A percentile compares a stretch with the other conserved stretches of the same genome.
Conservation (phyloP, 2,113 vertebrate species). For the Gnathonemus longibarbis region DNA sequence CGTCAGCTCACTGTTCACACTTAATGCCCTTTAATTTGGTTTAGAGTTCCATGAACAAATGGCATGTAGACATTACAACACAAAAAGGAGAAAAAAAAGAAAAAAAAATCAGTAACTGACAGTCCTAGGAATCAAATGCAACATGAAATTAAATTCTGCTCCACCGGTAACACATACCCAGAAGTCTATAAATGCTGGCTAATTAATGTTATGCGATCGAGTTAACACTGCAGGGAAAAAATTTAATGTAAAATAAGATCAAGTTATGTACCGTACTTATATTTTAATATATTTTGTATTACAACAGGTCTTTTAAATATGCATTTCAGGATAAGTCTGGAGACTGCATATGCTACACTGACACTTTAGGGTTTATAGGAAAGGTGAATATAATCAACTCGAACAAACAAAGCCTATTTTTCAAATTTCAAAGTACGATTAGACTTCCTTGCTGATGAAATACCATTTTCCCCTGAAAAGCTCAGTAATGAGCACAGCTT, state of each 20-base stretch:
- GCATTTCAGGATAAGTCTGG: background rate
- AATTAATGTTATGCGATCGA: background rate
- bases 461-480: too few relatives aligned
- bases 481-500: too few relatives aligned
- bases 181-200: background rate
- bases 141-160: background rate
- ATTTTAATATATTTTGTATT: background rate
- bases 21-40: background rate
- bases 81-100: background rate
- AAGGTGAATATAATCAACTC: background rate
- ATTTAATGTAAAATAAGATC: background rate
- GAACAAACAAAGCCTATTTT: background rate
- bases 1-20: background rate
- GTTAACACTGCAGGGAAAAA: background rate
- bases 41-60: background rate
- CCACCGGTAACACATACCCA: background rate
- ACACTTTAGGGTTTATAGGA: background rate
- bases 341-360: background rate
- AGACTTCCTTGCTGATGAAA: background rate
- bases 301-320: background rate
- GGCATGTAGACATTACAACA: background rate
- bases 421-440: background rate
- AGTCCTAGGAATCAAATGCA: background rate
- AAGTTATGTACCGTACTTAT: background rate
- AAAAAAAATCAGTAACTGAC: background rate